A percentile compares a stretch with the other conserved stretches of the same genome.
Conservation (phyloP, 2,113 vertebrate genomes). For the Perognathus longimembris region DNA sequence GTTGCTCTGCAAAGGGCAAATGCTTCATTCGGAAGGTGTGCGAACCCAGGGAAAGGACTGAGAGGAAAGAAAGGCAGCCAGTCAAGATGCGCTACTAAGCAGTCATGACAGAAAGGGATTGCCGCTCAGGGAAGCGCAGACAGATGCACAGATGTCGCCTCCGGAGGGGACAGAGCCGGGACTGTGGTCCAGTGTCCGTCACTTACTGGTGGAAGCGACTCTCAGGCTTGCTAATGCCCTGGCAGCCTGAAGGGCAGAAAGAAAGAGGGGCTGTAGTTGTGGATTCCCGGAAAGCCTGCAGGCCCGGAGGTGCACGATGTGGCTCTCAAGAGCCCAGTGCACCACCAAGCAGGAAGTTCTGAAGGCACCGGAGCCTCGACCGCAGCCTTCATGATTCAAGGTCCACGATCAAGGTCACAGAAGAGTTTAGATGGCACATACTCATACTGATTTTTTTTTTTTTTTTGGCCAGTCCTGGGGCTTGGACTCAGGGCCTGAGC, state of each 20-base stretch:
- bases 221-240: neutral
- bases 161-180: neutral
- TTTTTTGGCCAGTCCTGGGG: no score
- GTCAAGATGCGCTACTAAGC: neutral
- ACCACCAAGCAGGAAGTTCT: neutral
- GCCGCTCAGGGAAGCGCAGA: neutral
- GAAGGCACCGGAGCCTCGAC: neutral
- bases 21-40: neutral
- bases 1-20: neutral
- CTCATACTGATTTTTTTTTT: neutral
- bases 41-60: neutral
- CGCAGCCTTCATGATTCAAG: neutral
- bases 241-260: neutral
- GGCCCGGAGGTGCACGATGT: neutral
- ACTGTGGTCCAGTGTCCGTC: neutral
- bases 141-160: neutral
- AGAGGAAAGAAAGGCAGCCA: neutral
- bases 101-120: neutral
- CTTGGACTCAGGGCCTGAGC: no score
- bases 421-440: neutral
- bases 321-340: neutral
- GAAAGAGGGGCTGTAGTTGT: neutral
- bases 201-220: neutral
- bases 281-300: neutral
- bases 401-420: neutral